phyloP scores from a whole-genome alignment of 1,140 invertebrate species.

The Heliconius himera region DNA sequence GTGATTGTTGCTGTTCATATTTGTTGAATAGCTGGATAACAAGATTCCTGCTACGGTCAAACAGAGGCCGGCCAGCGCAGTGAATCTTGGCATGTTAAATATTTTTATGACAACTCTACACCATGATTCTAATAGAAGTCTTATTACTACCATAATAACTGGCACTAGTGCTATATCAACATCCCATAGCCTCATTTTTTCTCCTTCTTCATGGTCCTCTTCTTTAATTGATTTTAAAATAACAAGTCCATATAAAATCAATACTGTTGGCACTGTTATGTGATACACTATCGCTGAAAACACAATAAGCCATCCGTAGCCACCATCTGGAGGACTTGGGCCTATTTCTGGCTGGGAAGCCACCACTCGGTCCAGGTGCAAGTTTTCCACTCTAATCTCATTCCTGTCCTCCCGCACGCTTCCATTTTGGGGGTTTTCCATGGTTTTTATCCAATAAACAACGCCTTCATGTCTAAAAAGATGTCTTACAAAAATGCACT shows the following conservation, averaged over 20 bases:
- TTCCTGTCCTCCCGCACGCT: slow-evolving; percentile 37
- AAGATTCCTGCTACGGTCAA: slow-evolving; percentile 75
- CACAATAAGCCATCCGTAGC: slow-evolving; percentile 86
- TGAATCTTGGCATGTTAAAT: slow-evolving; percentile 80
- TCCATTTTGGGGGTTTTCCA: slow-evolving; percentile 55
- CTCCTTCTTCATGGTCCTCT: slow-evolving; percentile 67
- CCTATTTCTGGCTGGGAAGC: slow-evolving; percentile 85
- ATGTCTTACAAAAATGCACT: slow-evolving; percentile 58
- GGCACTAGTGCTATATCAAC: slow-evolving; percentile 81
- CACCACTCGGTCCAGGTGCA: slow-evolving; percentile 78
- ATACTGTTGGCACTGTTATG: slow-evolving; percentile 81
- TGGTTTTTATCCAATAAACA: slow-evolving; percentile 65
- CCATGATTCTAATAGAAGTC: slow-evolving; percentile 82
- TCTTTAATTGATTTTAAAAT: slow-evolving; percentile 75
- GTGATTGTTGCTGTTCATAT: slow-evolving; percentile 65
- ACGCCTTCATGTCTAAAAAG: slow-evolving; percentile 68
- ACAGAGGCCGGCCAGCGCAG: slow-evolving; percentile 78
- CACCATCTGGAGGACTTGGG: slow-evolving; percentile 84
- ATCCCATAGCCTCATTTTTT: slow-evolving; percentile 75
- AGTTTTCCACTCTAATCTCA: slow-evolving; percentile 58
- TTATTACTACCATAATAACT: slow-evolving; percentile 81
- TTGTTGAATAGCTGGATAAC: slow-evolving; percentile 73
- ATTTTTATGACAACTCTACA: slow-evolving; percentile 79
- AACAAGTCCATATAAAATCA: slow-evolving; percentile 82
- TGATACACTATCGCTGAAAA: slow-evolving; percentile 82